phyloP scores from a whole-genome alignment of 53 echinoderm and acorn worm species.

The Paelopatides confundens region DNA sequence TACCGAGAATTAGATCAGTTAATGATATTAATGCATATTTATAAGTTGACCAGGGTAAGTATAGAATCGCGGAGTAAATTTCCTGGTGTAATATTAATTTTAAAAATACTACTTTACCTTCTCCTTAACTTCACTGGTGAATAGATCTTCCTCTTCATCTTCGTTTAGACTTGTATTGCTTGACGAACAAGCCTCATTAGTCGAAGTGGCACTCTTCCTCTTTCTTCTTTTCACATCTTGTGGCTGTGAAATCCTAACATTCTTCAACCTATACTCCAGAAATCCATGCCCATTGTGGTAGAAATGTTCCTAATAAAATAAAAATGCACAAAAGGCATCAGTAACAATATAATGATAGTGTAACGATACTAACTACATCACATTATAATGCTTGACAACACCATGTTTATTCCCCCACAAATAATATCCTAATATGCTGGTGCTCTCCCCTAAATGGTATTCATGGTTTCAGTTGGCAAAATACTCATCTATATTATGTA shows the following conservation, averaged over 20 bases:
- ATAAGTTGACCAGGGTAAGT: too few relatives aligned
- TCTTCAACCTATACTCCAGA: conserved; percentile 34
- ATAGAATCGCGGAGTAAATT: too few relatives aligned
- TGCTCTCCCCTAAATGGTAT: too few relatives aligned
- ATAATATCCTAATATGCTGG: too few relatives aligned
- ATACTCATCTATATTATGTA: too few relatives aligned
- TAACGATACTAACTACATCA: too few relatives aligned
- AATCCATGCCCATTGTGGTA: conserved; percentile 41
- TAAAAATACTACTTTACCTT: not conserved
- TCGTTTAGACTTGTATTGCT: not conserved
- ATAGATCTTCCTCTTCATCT: not conserved
- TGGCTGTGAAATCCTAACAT: not conserved
- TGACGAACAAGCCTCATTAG: conserved; percentile 1
- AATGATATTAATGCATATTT: too few relatives aligned
- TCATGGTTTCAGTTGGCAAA: too few relatives aligned
- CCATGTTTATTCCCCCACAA: conserved; percentile 13
- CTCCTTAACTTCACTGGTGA: not conserved
- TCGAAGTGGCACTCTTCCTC: too few relatives aligned
- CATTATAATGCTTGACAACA: not conserved
- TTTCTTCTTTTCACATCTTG: not conserved
- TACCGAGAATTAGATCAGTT: too few relatives aligned
- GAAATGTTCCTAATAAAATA: conserved; percentile 49
- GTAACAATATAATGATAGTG: too few relatives aligned
- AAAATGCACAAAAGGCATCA: too few relatives aligned
- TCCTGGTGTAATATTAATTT: not conserved